These are phyloP conservation scores for Orthonychiurus folsomi DNA, from an alignment of 2,888 invertebrate genomes.

Conservation along the genomic window DNA sequence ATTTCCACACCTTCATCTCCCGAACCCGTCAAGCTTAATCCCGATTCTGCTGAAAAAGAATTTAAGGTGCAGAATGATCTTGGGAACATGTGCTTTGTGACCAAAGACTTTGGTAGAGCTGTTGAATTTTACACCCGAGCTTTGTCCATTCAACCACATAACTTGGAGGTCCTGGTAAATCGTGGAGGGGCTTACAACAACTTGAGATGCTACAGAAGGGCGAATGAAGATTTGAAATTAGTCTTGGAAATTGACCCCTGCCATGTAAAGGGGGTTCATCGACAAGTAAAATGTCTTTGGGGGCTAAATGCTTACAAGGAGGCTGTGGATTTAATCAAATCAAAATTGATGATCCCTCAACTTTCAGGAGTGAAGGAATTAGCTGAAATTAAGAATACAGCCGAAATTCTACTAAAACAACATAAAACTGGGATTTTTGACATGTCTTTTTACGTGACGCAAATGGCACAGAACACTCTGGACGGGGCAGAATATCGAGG, in stretches of 20 bases:
- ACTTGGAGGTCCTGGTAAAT: constrained; percentile 24
- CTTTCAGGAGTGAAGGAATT: background rate
- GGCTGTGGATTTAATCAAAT: background rate
- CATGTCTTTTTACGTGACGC: background rate
- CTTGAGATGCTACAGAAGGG: constrained; percentile 16
- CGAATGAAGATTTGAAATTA: constrained; percentile 17
- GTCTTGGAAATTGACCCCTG: constrained; percentile 9
- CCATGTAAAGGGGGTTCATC: background rate
- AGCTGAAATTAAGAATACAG: background rate
- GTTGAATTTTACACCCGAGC: constrained; percentile 13
- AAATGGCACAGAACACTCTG: background rate
- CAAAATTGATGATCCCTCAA: background rate
- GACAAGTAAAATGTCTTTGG: background rate
- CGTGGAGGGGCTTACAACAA: constrained; percentile 24
- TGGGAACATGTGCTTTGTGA: constrained; percentile 14
- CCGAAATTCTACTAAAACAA: background rate
- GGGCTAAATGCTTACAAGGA: background rate
- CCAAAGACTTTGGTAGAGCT: constrained; percentile 13
- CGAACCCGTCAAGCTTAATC: background rate
- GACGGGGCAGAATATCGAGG: background rate
- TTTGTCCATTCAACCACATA: background rate
- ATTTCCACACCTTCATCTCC: background rate
- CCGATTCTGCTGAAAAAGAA: constrained; percentile 4
- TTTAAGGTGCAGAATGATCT: background rate
- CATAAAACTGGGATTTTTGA: background rate